Percentiles rank a stretch among this genome's conserved stretches.
These are phyloP conservation scores for Tachypleus tridentatus DNA, from an alignment of 1,140 invertebrate species.

Conservation along the genomic window DNA sequence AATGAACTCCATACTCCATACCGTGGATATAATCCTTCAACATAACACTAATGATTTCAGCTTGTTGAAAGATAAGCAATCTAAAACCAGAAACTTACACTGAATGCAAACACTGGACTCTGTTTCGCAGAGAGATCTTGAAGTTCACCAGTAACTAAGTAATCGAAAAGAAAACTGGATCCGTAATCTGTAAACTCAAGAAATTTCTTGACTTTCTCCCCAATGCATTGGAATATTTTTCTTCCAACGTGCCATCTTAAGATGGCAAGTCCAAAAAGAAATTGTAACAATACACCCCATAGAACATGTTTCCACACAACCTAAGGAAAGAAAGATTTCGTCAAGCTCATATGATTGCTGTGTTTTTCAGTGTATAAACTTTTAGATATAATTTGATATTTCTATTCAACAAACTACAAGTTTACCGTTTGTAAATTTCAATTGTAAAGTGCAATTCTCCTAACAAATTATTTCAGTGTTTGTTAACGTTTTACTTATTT, in stretches of 20 bases:
- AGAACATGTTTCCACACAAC: conserved; percentile 64
- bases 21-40: too few species aligned
- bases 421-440: too few species aligned
- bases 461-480: too few species aligned
- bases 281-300: conserved; percentile 70
- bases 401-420: too few species aligned
- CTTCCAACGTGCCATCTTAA: conserved; percentile 70
- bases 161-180: conserved; percentile 72
- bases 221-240: conserved; percentile 64
- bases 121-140: conserved; percentile 19
- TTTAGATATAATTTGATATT: too few species aligned
- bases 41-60: too few species aligned
- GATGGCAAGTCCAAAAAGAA: conserved; percentile 69
- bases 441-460: too few species aligned
- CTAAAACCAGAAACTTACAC: conserved; percentile 54
- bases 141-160: conserved; percentile 43
- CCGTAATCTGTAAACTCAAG: conserved; percentile 62
- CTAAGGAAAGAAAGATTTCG: conserved; percentile 28
- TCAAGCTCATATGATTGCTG: too few species aligned
- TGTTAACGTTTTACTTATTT: too few species aligned
- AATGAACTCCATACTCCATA: too few species aligned
- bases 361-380: too few species aligned
- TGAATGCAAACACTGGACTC: conserved; percentile 57
- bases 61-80: too few species aligned
- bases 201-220: conserved; percentile 56